Percentiles rank a stretch among this genome's conserved stretches.
Conservation (phyloP, 2,113 vertebrate genomes). For the Menura novaehollandiae region DNA sequence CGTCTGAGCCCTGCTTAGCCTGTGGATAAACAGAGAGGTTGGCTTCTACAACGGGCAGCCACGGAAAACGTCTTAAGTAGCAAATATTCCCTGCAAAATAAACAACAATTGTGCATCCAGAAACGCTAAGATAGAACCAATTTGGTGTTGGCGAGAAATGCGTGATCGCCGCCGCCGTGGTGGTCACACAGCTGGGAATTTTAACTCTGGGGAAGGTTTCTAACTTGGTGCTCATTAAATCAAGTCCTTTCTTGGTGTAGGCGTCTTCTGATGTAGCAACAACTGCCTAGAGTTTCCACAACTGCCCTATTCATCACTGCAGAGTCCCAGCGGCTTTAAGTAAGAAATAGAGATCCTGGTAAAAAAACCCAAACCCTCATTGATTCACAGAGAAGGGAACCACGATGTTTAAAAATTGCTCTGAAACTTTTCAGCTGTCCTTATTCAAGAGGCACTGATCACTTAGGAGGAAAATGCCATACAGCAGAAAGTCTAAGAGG, state of each 20-base stretch:
- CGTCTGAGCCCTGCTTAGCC: constrained; percentile 34
- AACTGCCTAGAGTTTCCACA: not conserved
- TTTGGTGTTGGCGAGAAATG: fast-evolving
- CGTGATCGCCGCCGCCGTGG: fast-evolving
- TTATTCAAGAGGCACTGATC: not conserved
- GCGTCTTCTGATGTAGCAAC: not conserved
- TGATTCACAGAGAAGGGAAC: not conserved
- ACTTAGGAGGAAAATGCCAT: not conserved
- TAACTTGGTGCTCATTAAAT: not conserved
- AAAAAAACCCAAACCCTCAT: not conserved
- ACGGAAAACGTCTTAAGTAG: not conserved
- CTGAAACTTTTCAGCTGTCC: not conserved
- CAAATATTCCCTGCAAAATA: not conserved
- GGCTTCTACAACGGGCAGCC: not conserved
- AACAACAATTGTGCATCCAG: not conserved
- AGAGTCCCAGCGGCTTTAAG: fast-evolving
- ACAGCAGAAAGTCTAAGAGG: not conserved
- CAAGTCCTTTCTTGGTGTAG: not conserved
- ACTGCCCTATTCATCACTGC: not conserved
- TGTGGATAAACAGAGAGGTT: not conserved
- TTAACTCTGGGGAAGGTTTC: not conserved
- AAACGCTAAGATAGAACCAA: not conserved
- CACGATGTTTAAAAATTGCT: not conserved
- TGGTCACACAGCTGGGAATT: not conserved
- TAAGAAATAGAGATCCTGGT: not conserved